These are phyloP conservation scores for Macropodus opercularis DNA, from an alignment of 2,797 vertebrate species.

Conservation along the genomic window DNA sequence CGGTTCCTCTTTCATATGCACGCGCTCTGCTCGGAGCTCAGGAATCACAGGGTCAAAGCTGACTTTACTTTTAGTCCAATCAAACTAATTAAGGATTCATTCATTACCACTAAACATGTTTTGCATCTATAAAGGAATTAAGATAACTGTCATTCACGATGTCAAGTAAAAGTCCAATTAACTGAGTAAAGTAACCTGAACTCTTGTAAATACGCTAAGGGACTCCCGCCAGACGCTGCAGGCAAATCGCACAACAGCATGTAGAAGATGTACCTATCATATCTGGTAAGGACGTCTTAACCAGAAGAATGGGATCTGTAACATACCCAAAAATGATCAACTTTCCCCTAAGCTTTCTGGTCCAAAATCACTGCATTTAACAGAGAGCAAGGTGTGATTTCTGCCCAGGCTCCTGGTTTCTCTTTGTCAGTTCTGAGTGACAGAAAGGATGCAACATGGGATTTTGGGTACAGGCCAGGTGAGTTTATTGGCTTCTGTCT, in stretches of 20 bases:
- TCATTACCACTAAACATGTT: constrained; percentile 21
- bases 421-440: constrained; percentile 45
- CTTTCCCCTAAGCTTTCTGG: constrained; percentile 28
- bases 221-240: constrained; percentile 68
- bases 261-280: constrained; percentile 28
- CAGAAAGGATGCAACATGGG: constrained; percentile 35
- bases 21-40: constrained; percentile 39
- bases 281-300: constrained; percentile 47
- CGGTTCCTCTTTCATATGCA: constrained; percentile 26
- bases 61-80: constrained; percentile 36
- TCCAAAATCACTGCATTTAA: constrained; percentile 32
- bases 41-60: constrained; percentile 52
- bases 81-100: constrained; percentile 27
- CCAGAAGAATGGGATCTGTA: constrained; percentile 38
- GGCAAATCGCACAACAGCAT: constrained; percentile 45
- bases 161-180: constrained; percentile 45
- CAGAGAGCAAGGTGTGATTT: constrained; percentile 51
- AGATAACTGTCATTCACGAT: constrained; percentile 26
- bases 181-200: constrained; percentile 32
- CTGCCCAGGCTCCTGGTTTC: constrained; percentile 38
- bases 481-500: constrained; percentile 43
- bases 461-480: constrained; percentile 41
- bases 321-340: constrained; percentile 26
- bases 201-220: constrained; percentile 32
- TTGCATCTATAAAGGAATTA: constrained; percentile 36